Conservation (phyloP, 2,113 vertebrate genomes). For the Agapornis roseicollis region DNA sequence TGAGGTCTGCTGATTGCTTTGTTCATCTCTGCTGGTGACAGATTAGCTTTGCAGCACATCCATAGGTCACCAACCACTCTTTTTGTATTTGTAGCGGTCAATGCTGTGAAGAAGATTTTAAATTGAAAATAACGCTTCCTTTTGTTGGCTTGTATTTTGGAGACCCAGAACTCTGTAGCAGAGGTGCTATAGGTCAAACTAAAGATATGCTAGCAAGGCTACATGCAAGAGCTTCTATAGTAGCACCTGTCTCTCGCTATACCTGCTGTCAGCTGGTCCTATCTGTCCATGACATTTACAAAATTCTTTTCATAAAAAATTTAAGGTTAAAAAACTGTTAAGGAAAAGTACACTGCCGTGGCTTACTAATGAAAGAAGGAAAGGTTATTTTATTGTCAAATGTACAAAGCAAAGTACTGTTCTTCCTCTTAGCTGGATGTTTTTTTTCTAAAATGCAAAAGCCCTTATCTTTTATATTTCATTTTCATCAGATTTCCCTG, state of each 20-base stretch:
- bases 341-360: neutral
- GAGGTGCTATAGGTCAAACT: neutral
- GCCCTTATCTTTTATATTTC: neutral
- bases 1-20: conserved; percentile 30
- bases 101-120: conserved; percentile 19
- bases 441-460: neutral
- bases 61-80: conserved; percentile 35
- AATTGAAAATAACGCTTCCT: conserved; percentile 46
- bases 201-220: neutral
- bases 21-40: conserved; percentile 43
- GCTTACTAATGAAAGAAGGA: conserved; percentile 53
- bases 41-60: conserved; percentile 45
- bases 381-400: conserved; percentile 59
- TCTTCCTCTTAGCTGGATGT: neutral
- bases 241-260: neutral
- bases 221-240: neutral
- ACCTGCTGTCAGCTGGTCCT: neutral
- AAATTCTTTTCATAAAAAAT: conserved; percentile 50
- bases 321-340: conserved; percentile 46
- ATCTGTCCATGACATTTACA: conserved; percentile 37
- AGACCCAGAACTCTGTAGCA: neutral
- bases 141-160: conserved; percentile 30
- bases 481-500: conserved; percentile 12
- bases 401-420: conserved; percentile 3
- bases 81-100: conserved; percentile 33